phyloP scores from a whole-genome alignment of 2,113 vertebrate species.

The Hippocampus guttulatus region DNA sequence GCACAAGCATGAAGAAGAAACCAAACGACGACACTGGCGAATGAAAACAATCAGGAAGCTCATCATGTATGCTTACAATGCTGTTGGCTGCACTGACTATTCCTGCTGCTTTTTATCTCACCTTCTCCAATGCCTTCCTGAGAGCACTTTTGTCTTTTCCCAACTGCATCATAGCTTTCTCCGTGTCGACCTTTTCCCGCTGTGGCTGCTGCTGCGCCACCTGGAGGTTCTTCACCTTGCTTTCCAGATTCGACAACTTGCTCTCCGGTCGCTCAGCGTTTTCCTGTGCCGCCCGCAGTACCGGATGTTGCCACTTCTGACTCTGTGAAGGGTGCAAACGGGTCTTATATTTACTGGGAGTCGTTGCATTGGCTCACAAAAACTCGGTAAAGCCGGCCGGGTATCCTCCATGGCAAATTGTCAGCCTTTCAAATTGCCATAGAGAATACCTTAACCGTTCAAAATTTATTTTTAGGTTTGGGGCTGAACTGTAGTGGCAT shows the following conservation, averaged over 20 bases:
- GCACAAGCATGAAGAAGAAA: not conserved
- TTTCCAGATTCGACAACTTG: slow-evolving; percentile 40
- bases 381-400: no score
- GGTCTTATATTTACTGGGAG: not conserved
- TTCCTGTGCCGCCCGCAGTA: slow-evolving; percentile 34
- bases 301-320: slow-evolving; percentile 47
- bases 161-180: slow-evolving; percentile 50
- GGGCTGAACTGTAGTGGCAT: no score
- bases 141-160: slow-evolving; percentile 68
- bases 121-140: slow-evolving; percentile 72
- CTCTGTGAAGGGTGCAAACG: slow-evolving; percentile 42
- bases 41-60: no score
- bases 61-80: no score
- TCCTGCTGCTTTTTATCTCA: slow-evolving; percentile 23
- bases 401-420: no score
- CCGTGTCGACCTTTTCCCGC: slow-evolving; percentile 64
- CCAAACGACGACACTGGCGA: no score
- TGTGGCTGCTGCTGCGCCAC: slow-evolving; percentile 54
- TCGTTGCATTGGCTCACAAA: no score
- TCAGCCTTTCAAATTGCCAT: no score
- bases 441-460: no score
- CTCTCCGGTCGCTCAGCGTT: slow-evolving; percentile 46
- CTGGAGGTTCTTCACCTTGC: slow-evolving; percentile 52
- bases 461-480: no score
- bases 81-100: not conserved